These are phyloP conservation scores for Hypomecis punctinalis DNA, from an alignment of 2,888 invertebrate genomes.

Conservation along the genomic window DNA sequence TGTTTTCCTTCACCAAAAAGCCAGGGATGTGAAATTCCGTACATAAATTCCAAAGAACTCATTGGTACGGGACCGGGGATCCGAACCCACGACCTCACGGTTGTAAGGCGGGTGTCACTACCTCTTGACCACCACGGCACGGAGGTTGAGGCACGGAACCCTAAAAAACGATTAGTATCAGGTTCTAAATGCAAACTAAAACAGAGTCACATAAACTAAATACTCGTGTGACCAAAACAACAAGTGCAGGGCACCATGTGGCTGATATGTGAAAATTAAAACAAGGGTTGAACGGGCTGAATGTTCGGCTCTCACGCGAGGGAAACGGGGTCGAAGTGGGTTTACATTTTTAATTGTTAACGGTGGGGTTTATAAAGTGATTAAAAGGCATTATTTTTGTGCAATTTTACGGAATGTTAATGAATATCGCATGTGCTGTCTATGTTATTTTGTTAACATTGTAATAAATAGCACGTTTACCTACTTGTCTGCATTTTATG, in stretches of 20 bases:
- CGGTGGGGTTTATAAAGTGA: conserved; percentile 30
- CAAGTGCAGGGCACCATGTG: conserved; percentile 61
- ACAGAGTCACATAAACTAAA: conserved; percentile 17
- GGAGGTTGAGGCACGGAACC: too few relatives aligned
- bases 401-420: neutral
- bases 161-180: too few relatives aligned
- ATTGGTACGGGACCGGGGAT: too few relatives aligned
- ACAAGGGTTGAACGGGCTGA: conserved; percentile 48
- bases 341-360: conserved; percentile 19
- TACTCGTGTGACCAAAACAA: conserved; percentile 63
- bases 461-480: too few relatives aligned
- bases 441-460: neutral
- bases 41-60: too few relatives aligned
- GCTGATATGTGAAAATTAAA: conserved; percentile 73
- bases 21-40: too few relatives aligned
- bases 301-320: conserved; percentile 48
- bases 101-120: too few relatives aligned
- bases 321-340: conserved; percentile 38
- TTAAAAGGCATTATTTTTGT: conserved; percentile 17
- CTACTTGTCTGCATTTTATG: too few relatives aligned
- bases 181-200: conserved; percentile 12
- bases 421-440: neutral
- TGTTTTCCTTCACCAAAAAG: too few relatives aligned
- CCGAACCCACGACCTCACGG: too few relatives aligned
- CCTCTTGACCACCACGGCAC: too few relatives aligned